These are phyloP conservation scores for Pristionchus mayeri DNA, from an alignment of 2,888 invertebrate genomes.

Conservation along the genomic window DNA sequence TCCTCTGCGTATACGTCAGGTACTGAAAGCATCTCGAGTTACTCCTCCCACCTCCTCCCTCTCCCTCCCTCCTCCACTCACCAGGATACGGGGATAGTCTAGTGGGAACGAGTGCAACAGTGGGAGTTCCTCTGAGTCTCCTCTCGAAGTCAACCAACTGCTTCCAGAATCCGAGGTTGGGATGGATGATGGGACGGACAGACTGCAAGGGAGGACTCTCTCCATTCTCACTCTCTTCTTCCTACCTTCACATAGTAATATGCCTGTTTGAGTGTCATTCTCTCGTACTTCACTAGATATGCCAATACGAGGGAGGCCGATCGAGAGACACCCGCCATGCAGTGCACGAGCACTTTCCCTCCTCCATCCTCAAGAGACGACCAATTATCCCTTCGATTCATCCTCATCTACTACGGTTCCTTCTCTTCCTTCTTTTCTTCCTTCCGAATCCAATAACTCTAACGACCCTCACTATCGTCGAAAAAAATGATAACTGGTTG, in stretches of 20 bases:
- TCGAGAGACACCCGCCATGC: conserved; percentile 91
- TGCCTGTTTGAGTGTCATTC: conserved; percentile 82
- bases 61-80: too few relatives aligned
- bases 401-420: not conserved
- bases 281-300: conserved; percentile 88
- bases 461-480: not conserved
- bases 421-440: not conserved
- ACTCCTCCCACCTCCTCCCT: not conserved
- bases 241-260: conserved; percentile 62
- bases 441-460: not conserved
- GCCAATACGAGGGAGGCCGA: conserved; percentile 89
- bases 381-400: not conserved
- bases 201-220: conserved; percentile 78
- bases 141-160: conserved; percentile 89
- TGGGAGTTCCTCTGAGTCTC: conserved; percentile 61
- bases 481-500: conserved; percentile 18
- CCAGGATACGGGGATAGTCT: conserved; percentile 16
- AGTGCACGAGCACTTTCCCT: conserved; percentile 88
- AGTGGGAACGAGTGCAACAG: conserved; percentile 29
- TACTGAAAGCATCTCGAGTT: not conserved
- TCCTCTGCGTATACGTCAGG: conserved; percentile 44
- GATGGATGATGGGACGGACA: conserved; percentile 86
- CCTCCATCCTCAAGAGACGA: conserved; percentile 69
- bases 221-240: too few relatives aligned
- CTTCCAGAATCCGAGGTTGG: conserved; percentile 91